These are phyloP conservation scores for Haliclystus octoradiatus DNA, from an alignment of 30 jellyfish, hydroid and myxozoan genomes.

Conservation along the genomic window DNA sequence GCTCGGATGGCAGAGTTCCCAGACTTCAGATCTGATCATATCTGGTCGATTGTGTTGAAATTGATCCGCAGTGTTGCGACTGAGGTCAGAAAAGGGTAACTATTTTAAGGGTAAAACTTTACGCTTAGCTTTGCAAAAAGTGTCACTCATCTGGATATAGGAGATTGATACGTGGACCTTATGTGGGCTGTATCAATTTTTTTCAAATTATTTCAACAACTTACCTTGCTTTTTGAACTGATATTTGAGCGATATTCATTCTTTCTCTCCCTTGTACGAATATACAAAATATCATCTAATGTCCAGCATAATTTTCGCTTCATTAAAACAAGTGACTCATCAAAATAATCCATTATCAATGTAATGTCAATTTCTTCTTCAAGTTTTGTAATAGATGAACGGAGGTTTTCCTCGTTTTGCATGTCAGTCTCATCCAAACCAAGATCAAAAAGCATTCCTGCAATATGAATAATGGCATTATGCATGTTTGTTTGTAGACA, in stretches of 20 bases:
- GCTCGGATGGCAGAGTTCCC: too few species aligned
- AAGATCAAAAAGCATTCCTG: slow-evolving; percentile 60
- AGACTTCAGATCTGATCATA: too few species aligned
- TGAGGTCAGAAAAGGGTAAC: too few species aligned
- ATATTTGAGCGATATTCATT: slow-evolving; percentile 9
- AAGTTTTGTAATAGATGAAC: slow-evolving; percentile 12
- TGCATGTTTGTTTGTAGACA: too few species aligned
- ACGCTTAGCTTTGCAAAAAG: too few species aligned
- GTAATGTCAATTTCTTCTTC: neutral
- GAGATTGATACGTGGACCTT: neutral
- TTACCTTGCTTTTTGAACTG: slow-evolving; percentile 32
- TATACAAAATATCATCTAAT: neutral
- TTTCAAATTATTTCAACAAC: neutral
- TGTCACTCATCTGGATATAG: too few species aligned
- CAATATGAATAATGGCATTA: too few species aligned
- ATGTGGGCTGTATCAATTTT: neutral
- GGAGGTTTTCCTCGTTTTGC: slow-evolving; percentile 21
- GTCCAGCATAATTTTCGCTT: neutral
- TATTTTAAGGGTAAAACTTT: too few species aligned
- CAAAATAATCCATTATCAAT: neutral
- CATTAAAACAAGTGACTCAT: neutral
- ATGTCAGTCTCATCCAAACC: slow-evolving; percentile 44
- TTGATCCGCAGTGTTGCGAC: neutral
- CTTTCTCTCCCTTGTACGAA: slow-evolving; percentile 11
- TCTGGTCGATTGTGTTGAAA: too few species aligned